Conservation (phyloP, 2,113 vertebrate species). For the Cacatua alba region DNA sequence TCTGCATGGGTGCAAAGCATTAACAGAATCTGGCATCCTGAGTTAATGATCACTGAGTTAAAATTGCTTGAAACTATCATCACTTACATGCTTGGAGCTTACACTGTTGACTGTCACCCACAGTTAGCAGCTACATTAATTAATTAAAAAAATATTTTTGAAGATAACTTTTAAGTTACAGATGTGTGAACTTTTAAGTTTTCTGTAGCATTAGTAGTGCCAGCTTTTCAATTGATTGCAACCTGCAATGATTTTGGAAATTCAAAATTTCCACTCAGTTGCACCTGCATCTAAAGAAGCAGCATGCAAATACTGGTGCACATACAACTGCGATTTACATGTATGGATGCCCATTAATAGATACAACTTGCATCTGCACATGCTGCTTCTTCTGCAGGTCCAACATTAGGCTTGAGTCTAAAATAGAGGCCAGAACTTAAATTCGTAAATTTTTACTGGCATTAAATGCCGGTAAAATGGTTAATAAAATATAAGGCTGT, state of each 20-base stretch:
- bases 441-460: neutral
- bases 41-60: neutral
- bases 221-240: neutral
- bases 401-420: neutral
- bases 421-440: neutral
- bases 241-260: neutral
- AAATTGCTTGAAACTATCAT: neutral
- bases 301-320: neutral
- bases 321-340: neutral
- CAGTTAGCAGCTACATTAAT: neutral
- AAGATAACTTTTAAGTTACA: neutral
- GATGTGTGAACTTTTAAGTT: neutral
- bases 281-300: neutral
- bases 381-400: neutral
- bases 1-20: neutral
- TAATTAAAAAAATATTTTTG: neutral
- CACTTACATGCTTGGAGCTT: neutral
- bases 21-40: neutral
- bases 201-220: neutral
- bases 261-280: neutral
- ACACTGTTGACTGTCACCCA: neutral
- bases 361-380: neutral
- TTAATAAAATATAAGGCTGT: neutral
- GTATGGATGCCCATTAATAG: neutral
- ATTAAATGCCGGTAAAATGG: neutral